phyloP scores from a whole-genome alignment of 2,888 invertebrate genomes.

The Drosophila emarginata region DNA sequence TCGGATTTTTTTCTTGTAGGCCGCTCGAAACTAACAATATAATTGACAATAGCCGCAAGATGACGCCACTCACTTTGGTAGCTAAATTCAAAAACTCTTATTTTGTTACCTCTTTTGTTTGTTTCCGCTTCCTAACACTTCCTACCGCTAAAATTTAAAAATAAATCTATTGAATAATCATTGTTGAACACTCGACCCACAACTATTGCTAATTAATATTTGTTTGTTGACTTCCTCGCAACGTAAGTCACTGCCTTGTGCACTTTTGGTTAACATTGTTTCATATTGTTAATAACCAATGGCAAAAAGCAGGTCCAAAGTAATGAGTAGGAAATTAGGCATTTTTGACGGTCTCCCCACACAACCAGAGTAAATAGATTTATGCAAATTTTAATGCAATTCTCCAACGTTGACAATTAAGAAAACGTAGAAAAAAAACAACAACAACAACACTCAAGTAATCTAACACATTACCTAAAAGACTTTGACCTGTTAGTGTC shows the following conservation, averaged over 20 bases:
- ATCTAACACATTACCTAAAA: constrained; percentile 15
- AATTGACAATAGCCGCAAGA: neutral
- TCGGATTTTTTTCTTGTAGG: too few relatives aligned
- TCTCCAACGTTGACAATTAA: constrained; percentile 19
- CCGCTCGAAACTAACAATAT: neutral
- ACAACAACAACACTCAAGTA: neutral
- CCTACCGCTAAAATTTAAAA: neutral
- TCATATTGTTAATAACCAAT: constrained; percentile 26
- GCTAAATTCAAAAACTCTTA: neutral
- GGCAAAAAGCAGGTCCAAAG: constrained; percentile 20
- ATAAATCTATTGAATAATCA: constrained; percentile 8
- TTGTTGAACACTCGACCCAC: constrained; percentile 22
- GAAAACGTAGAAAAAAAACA: constrained; percentile 15
- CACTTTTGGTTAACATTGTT: constrained; percentile 2
- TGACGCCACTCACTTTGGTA: neutral
- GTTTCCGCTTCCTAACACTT: neutral
- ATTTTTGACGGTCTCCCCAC: constrained; percentile 11
- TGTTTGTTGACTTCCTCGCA: constrained; percentile 49
- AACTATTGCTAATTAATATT: constrained; percentile 46
- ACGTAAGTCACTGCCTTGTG: constrained; percentile 23
- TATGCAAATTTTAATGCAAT: constrained; percentile 36
- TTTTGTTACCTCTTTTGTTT: neutral
- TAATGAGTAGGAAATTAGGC: constrained; percentile 26
- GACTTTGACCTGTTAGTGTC: constrained; percentile 44
- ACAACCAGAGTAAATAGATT: constrained; percentile 48